These are phyloP conservation scores for Callospermophilus lateralis DNA, from an alignment of 2,113 vertebrate species.

Conservation along the genomic window DNA sequence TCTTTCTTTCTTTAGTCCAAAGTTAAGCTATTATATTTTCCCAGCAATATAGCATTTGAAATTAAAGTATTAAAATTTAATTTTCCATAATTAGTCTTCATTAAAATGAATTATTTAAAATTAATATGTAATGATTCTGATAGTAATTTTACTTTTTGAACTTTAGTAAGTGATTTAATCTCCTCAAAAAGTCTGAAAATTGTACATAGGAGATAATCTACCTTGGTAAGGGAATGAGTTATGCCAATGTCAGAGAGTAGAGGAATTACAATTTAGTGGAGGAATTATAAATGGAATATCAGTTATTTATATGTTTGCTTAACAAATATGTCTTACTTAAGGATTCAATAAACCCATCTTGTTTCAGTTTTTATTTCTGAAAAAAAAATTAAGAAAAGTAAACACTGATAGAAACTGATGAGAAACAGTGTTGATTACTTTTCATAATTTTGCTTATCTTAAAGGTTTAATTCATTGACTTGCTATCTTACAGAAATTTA, in stretches of 20 bases:
- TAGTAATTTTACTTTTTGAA: slow-evolving; percentile 61
- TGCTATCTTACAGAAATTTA: background rate
- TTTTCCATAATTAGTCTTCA: slow-evolving; percentile 72
- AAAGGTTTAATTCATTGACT: background rate
- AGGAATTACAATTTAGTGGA: background rate
- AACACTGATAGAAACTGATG: too few relatives aligned
- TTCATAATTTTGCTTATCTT: background rate
- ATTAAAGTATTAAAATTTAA: slow-evolving; percentile 83
- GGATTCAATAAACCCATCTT: background rate
- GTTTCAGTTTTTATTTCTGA: background rate
- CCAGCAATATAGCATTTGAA: slow-evolving; percentile 64
- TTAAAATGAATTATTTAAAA: slow-evolving; percentile 78
- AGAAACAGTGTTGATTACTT: too few relatives aligned
- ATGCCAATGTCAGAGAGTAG: background rate
- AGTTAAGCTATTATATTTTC: slow-evolving; percentile 61
- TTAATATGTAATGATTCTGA: slow-evolving; percentile 70
- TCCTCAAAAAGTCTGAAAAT: slow-evolving; percentile 52
- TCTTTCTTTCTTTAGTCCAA: slow-evolving; percentile 49
- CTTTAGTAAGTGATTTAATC: slow-evolving; percentile 66
- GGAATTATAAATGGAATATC: background rate
- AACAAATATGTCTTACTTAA: background rate
- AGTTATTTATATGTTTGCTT: background rate
- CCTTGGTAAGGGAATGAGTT: background rate
- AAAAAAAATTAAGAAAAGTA: background rate
- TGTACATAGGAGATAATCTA: slow-evolving; percentile 41